phyloP scores from a whole-genome alignment of 2,888 invertebrate genomes.

The Napeogenes sylphis region DNA sequence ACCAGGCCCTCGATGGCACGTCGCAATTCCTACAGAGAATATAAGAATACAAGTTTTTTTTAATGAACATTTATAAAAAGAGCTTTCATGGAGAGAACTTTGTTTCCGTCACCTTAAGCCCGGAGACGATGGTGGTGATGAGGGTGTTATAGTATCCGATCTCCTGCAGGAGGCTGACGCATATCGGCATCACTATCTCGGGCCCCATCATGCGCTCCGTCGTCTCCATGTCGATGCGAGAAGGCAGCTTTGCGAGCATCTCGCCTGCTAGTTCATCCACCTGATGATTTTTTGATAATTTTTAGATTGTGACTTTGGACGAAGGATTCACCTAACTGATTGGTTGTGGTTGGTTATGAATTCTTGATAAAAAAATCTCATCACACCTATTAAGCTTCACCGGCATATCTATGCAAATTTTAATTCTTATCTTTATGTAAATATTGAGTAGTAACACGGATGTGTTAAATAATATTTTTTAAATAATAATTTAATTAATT shows the following conservation, averaged over 20 bases:
- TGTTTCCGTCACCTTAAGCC: conserved; percentile 49
- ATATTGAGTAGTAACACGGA: not conserved
- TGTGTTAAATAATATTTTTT: not conserved
- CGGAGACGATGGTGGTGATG: conserved; percentile 48
- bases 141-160: conserved; percentile 67
- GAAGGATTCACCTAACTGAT: too few species aligned
- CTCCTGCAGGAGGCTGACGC: conserved; percentile 92
- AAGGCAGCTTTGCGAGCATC: conserved; percentile 84
- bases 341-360: too few species aligned
- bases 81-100: too few species aligned
- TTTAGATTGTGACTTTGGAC: not conserved
- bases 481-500: too few species aligned
- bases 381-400: too few species aligned
- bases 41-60: not conserved
- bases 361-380: too few species aligned
- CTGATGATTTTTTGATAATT: conserved; percentile 35
- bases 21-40: conserved; percentile 77
- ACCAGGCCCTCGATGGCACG: conserved; percentile 91
- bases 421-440: not conserved
- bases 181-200: conserved; percentile 84
- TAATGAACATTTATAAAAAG: too few species aligned
- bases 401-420: too few species aligned
- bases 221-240: conserved; percentile 84
- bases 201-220: conserved; percentile 85
- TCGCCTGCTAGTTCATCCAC: conserved; percentile 81